Conservation (phyloP, 2,888 invertebrate species). For the Trimorus sp. region DNA sequence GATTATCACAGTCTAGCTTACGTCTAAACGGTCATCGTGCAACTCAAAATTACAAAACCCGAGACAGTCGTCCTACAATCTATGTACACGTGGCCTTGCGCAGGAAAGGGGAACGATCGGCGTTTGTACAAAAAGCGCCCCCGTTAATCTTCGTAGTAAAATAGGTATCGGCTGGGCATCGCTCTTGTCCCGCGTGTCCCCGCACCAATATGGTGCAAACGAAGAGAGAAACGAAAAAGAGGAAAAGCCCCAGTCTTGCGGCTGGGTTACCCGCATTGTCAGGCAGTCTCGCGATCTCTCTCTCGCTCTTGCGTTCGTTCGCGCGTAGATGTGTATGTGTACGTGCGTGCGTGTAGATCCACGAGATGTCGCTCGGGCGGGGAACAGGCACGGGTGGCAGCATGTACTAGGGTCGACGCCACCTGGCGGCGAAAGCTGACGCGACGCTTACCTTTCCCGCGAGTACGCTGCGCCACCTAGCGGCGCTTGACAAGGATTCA, state of each 20-base stretch:
- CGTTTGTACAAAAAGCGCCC: slow-evolving; percentile 38
- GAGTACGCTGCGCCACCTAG: too few relatives aligned
- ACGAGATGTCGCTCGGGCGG: slow-evolving; percentile 35
- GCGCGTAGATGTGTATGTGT: slow-evolving; percentile 44
- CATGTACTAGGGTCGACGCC: slow-evolving; percentile 16
- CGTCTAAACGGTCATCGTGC: slow-evolving; percentile 70
- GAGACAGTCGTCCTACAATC: slow-evolving; percentile 37
- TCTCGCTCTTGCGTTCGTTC: slow-evolving; percentile 34
- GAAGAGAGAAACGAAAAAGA: slow-evolving; percentile 46
- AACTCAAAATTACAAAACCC: slow-evolving; percentile 55
- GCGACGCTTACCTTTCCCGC: too few relatives aligned
- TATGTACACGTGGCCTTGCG: slow-evolving; percentile 52
- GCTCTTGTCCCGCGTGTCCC: slow-evolving; percentile 33
- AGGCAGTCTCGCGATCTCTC: slow-evolving; percentile 63
- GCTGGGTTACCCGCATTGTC: slow-evolving; percentile 70
- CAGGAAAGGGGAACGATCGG: slow-evolving; percentile 30
- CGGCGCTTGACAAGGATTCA: too few relatives aligned
- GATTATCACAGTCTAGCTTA: slow-evolving; percentile 80
- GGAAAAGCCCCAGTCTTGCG: slow-evolving; percentile 62
- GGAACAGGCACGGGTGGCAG: not conserved
- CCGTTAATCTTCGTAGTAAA: slow-evolving; percentile 35
- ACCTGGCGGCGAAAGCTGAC: too few relatives aligned
- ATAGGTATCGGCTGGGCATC: slow-evolving; percentile 41
- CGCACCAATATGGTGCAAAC: slow-evolving; percentile 81
- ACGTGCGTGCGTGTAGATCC: slow-evolving; percentile 48